phyloP scores from a whole-genome alignment of 1,140 invertebrate genomes.

The Drosophila ercepeae region DNA sequence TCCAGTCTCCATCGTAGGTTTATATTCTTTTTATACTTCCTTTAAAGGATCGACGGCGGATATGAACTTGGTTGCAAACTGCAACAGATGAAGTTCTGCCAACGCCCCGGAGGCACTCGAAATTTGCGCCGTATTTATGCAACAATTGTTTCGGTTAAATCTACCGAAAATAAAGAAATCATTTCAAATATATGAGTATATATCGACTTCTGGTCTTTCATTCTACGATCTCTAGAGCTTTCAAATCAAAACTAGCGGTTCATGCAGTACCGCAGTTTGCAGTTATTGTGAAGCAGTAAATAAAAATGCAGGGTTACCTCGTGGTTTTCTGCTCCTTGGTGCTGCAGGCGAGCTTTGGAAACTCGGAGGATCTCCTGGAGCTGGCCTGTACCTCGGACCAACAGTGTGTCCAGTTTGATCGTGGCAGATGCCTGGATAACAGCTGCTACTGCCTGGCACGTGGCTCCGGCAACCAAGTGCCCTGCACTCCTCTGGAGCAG shows the following conservation, averaged over 20 bases:
- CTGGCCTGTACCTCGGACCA: constrained; percentile 42
- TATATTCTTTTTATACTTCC: too few relatives aligned
- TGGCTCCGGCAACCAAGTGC: constrained; percentile 1
- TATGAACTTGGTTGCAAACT: too few relatives aligned
- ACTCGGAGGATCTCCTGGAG: constrained; percentile 45
- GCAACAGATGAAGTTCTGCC: too few relatives aligned
- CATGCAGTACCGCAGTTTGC: not conserved
- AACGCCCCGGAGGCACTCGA: too few relatives aligned
- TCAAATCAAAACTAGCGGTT: not conserved
- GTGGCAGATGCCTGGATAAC: constrained; percentile 21
- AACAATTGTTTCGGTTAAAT: too few relatives aligned
- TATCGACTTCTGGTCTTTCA: too few relatives aligned
- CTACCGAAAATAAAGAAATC: too few relatives aligned
- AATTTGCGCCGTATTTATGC: too few relatives aligned
- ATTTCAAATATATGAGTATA: too few relatives aligned
- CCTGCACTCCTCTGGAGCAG: constrained; percentile 42
- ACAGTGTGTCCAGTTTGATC: constrained; percentile 40
- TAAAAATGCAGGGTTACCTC: not conserved
- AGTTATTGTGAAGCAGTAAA: not conserved
- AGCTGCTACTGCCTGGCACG: constrained; percentile 35
- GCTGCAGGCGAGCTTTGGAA: not conserved
- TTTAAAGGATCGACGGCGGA: too few relatives aligned
- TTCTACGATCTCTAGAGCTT: not conserved
- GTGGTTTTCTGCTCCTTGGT: not conserved
- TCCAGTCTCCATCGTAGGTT: too few relatives aligned